A percentile compares a stretch with the other conserved stretches of the same genome.
These are phyloP conservation scores for Sturnus vulgaris DNA, from an alignment of 2,113 vertebrate species.

Conservation along the genomic window DNA sequence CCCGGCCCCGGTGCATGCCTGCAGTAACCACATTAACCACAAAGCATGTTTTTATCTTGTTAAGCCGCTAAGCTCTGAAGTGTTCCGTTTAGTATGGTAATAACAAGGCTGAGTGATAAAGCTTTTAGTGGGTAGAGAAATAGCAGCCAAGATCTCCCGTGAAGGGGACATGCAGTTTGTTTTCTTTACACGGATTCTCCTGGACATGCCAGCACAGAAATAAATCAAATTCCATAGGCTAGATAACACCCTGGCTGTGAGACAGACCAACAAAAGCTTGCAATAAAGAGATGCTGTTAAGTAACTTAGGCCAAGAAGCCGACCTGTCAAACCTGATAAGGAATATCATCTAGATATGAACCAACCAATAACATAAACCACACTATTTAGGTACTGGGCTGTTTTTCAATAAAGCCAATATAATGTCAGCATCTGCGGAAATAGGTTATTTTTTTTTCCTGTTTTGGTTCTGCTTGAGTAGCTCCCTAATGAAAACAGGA, in stretches of 20 bases:
- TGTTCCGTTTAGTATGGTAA: slow-evolving; percentile 62
- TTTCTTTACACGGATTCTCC: slow-evolving; percentile 10
- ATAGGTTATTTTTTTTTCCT: not conserved
- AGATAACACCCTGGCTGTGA: not conserved
- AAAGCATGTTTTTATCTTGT: slow-evolving; percentile 62
- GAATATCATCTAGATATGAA: not conserved
- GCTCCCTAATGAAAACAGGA: not conserved
- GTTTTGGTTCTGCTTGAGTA: not conserved
- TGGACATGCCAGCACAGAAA: slow-evolving; percentile 37
- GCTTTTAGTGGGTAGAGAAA: slow-evolving; percentile 59
- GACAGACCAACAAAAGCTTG: not conserved
- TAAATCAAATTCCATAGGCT: slow-evolving; percentile 10
- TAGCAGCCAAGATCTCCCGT: slow-evolving; percentile 39
- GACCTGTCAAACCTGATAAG: slow-evolving; percentile 26
- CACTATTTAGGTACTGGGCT: not conserved
- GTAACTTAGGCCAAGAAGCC: not conserved
- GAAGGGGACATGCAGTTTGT: slow-evolving; percentile 42
- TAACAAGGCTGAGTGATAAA: slow-evolving; percentile 62
- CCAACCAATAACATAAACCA: not conserved
- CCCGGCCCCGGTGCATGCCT: slow-evolving; percentile 31
- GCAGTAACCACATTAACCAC: slow-evolving; percentile 57
- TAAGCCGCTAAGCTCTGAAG: slow-evolving; percentile 57
- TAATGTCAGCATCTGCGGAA: not conserved
- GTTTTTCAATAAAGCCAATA: not conserved
- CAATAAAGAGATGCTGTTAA: not conserved